Evolutionary conservation across 2,888 invertebrate species (phyloP).

Genomic region (Microctonus brassicae): DNA sequence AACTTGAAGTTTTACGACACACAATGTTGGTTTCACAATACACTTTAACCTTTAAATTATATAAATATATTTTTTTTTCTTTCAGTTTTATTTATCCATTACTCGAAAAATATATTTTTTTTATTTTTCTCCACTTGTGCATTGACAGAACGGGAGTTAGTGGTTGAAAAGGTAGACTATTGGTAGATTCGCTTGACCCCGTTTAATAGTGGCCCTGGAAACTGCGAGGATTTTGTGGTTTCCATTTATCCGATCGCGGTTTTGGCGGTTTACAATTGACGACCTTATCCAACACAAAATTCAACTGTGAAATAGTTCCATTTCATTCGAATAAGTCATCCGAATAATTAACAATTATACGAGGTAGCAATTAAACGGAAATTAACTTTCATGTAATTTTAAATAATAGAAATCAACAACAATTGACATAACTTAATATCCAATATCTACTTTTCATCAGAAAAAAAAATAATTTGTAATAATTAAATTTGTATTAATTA

Average conservation of each 20-base stretch:
- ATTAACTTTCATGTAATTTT: too few species aligned
- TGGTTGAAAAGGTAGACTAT: background rate
- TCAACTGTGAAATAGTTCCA: background rate
- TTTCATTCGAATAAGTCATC: background rate
- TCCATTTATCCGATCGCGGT: slow-evolving; percentile 13
- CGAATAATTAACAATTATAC: background rate
- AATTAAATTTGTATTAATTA: too few species aligned
- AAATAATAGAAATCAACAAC: too few species aligned
- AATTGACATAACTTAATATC: too few species aligned
- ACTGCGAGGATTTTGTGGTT: slow-evolving; percentile 10
- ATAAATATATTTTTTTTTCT: background rate
- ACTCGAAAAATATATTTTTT: background rate
- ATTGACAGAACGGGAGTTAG: background rate
- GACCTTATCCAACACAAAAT: slow-evolving; percentile 1
- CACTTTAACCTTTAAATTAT: background rate
- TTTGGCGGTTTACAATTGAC: slow-evolving; percentile 9
- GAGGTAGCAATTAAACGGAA: too few species aligned
- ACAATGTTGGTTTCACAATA: background rate
- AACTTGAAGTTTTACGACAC: background rate
- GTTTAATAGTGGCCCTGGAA: slow-evolving; percentile 8
- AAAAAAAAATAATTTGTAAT: too few species aligned
- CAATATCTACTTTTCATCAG: too few species aligned
- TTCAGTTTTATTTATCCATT: background rate
- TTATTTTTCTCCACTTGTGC: background rate
- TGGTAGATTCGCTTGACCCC: slow-evolving; percentile 14